A percentile compares a stretch with the other conserved stretches of the same genome.
These are phyloP conservation scores for Saturnia japonica DNA, from an alignment of 2,888 invertebrate species.

Conservation along the genomic window DNA sequence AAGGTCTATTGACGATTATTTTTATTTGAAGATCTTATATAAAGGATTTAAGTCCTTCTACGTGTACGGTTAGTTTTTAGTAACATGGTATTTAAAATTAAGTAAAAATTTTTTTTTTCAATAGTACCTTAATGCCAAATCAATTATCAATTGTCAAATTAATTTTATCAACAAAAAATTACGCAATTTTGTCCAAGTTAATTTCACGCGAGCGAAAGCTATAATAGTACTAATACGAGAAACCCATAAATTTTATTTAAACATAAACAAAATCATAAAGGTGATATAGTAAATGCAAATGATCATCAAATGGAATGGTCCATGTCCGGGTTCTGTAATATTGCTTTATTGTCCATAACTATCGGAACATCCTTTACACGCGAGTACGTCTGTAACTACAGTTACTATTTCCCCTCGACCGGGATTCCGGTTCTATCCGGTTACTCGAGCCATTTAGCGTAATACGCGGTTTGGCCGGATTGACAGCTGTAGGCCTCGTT, in stretches of 20 bases:
- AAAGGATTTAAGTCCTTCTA: no score
- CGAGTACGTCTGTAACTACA: conserved; percentile 47
- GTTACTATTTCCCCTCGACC: conserved; percentile 69
- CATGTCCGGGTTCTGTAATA: conserved; percentile 64
- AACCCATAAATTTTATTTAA: neutral
- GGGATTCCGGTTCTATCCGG: conserved; percentile 51
- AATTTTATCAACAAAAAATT: neutral
- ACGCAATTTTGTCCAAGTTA: neutral
- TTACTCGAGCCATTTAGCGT: conserved; percentile 78
- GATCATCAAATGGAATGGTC: conserved; percentile 63
- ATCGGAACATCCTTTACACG: conserved; percentile 53
- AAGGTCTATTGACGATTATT: no score
- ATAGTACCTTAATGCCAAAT: no score
- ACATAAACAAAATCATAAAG: conserved; percentile 12
- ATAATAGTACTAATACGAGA: neutral
- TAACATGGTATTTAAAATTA: no score
- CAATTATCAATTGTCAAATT: no score
- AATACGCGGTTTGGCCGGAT: conserved; percentile 78
- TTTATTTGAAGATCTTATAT: no score
- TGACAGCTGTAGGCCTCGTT: conserved; percentile 54
- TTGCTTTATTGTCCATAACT: conserved; percentile 78
- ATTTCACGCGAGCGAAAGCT: no score
- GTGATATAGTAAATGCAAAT: conserved; percentile 26
- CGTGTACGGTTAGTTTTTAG: no score
- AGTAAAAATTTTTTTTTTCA: no score